phyloP scores from a whole-genome alignment of 2,113 vertebrate genomes.

The Eretmochelys imbricata region DNA sequence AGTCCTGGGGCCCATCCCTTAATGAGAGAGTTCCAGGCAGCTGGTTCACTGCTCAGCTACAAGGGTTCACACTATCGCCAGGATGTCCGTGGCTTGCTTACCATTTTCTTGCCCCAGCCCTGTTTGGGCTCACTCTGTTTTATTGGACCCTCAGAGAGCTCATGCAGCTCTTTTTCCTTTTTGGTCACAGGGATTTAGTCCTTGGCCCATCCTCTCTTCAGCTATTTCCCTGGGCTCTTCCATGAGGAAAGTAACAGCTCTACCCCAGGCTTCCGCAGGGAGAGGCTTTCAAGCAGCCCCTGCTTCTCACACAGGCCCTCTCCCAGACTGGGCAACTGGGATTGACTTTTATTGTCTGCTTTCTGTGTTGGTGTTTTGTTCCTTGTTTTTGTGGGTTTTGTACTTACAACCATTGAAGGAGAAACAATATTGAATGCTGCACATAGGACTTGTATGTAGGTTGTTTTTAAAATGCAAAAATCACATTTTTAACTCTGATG shows the following conservation, averaged over 20 bases:
- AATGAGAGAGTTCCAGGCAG: not conserved
- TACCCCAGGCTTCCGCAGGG: rapidly evolving
- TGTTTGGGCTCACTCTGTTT: not conserved
- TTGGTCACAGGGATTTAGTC: not conserved
- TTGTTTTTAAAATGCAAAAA: slow-evolving; percentile 12
- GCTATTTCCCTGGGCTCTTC: slow-evolving; percentile 14
- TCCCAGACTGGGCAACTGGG: slow-evolving; percentile 11
- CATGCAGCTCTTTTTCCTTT: not conserved
- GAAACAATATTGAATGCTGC: not conserved
- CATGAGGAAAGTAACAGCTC: slow-evolving; percentile 37
- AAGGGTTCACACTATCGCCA: not conserved
- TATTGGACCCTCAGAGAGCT: not conserved
- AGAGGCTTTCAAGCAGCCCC: not conserved
- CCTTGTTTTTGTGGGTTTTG: not conserved
- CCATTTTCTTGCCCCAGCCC: not conserved
- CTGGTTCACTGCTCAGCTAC: not conserved
- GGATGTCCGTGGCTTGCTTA: not conserved
- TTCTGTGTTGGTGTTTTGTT: not conserved
- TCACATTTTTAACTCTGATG: not conserved
- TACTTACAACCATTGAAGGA: not conserved
- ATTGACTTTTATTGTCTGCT: slow-evolving; percentile 8
- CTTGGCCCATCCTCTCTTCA: slow-evolving; percentile 5
- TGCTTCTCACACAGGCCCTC: not conserved
- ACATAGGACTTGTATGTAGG: not conserved
- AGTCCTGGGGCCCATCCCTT: not conserved